Evolutionary conservation across 2,797 vertebrate genomes (phyloP).

Genomic region (Trematomus bernacchii): DNA sequence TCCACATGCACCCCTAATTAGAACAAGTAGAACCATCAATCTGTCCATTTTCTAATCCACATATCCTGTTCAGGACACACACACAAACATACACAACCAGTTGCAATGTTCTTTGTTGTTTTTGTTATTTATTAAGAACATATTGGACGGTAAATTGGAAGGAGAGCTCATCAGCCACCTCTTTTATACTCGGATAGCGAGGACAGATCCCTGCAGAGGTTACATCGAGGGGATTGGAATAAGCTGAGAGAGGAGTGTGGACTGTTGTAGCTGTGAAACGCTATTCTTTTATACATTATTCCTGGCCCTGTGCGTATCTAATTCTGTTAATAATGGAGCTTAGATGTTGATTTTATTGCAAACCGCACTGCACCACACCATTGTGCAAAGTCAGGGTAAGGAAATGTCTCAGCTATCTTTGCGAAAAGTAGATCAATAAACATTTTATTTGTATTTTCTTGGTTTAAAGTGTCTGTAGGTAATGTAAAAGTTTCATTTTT

Average conservation of each 20-base stretch:
- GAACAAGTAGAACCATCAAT: slow-evolving; percentile 16
- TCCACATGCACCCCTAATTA: slow-evolving; percentile 11
- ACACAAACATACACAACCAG: slow-evolving; percentile 1
- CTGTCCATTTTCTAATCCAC: slow-evolving; percentile 15
- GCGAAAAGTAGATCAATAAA: slow-evolving; percentile 9
- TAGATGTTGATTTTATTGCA: not conserved
- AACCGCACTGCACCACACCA: slow-evolving; percentile 13
- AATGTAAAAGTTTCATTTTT: not conserved
- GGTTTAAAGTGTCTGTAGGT: too few species aligned
- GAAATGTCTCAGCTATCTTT: not conserved
- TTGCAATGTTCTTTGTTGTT: slow-evolving; percentile 9
- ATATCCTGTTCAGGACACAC: slow-evolving; percentile 28
- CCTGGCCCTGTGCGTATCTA: slow-evolving; percentile 5
- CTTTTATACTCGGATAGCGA: slow-evolving; percentile 19
- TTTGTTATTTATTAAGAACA: slow-evolving; percentile 17
- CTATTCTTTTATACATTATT: slow-evolving; percentile 23
- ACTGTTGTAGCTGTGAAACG: slow-evolving; percentile 8
- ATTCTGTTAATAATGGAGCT: slow-evolving; percentile 17
- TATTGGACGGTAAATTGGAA: slow-evolving; percentile 27
- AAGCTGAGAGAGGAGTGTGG: slow-evolving; percentile 26
- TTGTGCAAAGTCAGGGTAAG: not conserved
- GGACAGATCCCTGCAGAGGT: slow-evolving; percentile 33
- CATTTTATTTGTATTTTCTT: not conserved
- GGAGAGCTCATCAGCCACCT: slow-evolving; percentile 19
- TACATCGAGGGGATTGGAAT: slow-evolving; percentile 26